Conservation (phyloP, 2,888 invertebrate species). For the Ectemnius lituratus region DNA sequence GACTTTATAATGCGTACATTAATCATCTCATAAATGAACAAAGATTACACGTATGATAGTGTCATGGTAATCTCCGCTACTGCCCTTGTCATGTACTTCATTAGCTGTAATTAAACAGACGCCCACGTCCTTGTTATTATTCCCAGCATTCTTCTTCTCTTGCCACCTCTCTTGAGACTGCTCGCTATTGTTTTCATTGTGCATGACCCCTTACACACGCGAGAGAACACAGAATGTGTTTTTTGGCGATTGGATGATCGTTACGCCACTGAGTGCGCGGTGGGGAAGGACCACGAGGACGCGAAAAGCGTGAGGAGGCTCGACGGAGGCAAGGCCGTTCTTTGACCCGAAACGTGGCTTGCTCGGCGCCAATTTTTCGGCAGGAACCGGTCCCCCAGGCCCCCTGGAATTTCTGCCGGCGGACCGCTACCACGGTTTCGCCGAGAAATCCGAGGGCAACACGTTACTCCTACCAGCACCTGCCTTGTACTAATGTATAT, state of each 20-base stretch:
- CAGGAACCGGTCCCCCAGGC: constrained; percentile 68
- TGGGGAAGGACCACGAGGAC: constrained; percentile 22
- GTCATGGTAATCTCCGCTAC: too few species aligned
- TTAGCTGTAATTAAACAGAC: too few species aligned
- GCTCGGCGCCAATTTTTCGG: constrained; percentile 73
- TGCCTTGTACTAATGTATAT: constrained; percentile 43
- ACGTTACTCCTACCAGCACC: constrained; percentile 37
- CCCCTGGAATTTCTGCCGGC: constrained; percentile 61
- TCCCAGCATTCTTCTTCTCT: too few species aligned
- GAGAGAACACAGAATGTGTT: background rate
- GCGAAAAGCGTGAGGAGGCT: constrained; percentile 11
- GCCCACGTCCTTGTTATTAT: too few species aligned
- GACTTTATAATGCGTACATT: too few species aligned
- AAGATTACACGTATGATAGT: too few species aligned
- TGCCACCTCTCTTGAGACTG: too few species aligned
- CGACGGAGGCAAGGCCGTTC: constrained; percentile 73
- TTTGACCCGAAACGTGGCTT: constrained; percentile 73
- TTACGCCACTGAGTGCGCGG: constrained; percentile 54
- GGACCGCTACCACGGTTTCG: constrained; percentile 45
- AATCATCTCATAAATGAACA: too few species aligned
- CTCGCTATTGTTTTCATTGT: too few species aligned
- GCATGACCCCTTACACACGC: too few species aligned
- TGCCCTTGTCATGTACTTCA: too few species aligned
- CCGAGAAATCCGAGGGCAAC: constrained; percentile 35
- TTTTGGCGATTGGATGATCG: constrained; percentile 14